phyloP scores from a whole-genome alignment of 2,113 vertebrate species.

The Sciurus niger region DNA sequence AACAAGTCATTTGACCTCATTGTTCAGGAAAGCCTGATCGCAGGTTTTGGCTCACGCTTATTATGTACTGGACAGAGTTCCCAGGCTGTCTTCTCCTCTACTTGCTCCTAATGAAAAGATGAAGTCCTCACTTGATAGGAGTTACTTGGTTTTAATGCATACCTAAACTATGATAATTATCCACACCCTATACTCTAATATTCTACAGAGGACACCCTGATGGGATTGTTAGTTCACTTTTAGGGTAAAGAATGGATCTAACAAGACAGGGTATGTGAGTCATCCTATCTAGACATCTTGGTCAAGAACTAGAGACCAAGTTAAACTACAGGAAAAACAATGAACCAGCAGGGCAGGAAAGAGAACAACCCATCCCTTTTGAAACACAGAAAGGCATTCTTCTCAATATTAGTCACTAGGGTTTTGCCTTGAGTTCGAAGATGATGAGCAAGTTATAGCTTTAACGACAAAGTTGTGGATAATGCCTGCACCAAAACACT shows the following conservation, averaged over 20 bases:
- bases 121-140: background rate
- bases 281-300: background rate
- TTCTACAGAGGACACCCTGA: background rate
- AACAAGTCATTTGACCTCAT: background rate
- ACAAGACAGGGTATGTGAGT: background rate
- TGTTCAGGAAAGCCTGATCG: background rate
- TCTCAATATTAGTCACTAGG: background rate
- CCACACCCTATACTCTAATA: background rate
- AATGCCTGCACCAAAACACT: background rate
- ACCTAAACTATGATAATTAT: background rate
- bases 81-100: background rate
- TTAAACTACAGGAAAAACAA: constrained; percentile 32
- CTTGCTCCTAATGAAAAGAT: background rate
- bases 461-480: background rate
- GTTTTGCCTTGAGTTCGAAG: background rate
- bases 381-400: background rate
- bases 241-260: background rate
- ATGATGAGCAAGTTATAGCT: background rate
- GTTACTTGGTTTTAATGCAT: background rate
- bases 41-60: background rate
- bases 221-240: background rate
- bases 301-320: background rate
- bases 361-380: background rate
- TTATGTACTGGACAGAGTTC: background rate
- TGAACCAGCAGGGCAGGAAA: constrained; percentile 36